Percentiles rank a stretch among this genome's conserved stretches.
Evolutionary conservation across 1,140 invertebrate genomes (phyloP).

Genomic region (Ips nitidus): DNA sequence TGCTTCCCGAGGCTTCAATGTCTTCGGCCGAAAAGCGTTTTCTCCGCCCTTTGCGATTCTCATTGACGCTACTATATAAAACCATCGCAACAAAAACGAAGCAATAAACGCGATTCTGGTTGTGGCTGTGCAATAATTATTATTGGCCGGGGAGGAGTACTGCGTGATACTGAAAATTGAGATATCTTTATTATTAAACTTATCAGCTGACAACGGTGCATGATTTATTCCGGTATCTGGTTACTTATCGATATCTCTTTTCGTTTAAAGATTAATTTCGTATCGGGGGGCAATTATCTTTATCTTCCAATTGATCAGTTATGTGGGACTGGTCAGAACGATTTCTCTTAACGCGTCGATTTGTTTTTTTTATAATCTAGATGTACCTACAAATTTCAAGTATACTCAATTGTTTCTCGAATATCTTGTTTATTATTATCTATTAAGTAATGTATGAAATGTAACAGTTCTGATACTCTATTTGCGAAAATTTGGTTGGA

Average conservation of each 20-base stretch:
- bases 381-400: too few relatives aligned
- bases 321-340: conserved; percentile 4
- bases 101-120: conserved; percentile 21
- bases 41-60: conserved; percentile 39
- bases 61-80: conserved; percentile 36
- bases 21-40: conserved; percentile 32
- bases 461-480: too few relatives aligned
- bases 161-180: conserved; percentile 31
- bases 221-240: conserved; percentile 28
- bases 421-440: too few relatives aligned
- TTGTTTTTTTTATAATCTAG: too few relatives aligned
- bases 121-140: conserved; percentile 38
- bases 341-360: not conserved
- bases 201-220: conserved; percentile 21
- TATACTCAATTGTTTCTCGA: too few relatives aligned
- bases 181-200: conserved; percentile 31
- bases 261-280: conserved; percentile 21
- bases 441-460: too few relatives aligned
- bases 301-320: conserved; percentile 11
- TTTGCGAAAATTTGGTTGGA: too few relatives aligned
- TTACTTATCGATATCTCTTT: conserved; percentile 30
- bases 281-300: conserved; percentile 17
- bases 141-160: conserved; percentile 25
- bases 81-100: conserved; percentile 9
- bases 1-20: conserved; percentile 36